Conservation (phyloP, 2,113 vertebrate genomes). For the Panthera leo region DNA sequence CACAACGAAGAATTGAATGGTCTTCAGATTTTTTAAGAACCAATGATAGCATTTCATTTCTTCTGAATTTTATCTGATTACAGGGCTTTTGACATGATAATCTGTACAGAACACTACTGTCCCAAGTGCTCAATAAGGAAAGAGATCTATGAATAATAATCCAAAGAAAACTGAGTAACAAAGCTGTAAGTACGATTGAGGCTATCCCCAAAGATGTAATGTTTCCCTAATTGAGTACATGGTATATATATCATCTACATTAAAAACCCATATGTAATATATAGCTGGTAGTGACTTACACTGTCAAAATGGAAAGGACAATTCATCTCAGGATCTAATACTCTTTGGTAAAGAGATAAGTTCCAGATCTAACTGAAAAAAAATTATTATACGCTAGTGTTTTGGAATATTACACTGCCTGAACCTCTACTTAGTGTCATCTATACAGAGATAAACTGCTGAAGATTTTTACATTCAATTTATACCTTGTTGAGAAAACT, state of each 20-base stretch:
- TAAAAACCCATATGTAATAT: background rate
- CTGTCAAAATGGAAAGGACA: background rate
- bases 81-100: background rate
- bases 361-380: background rate
- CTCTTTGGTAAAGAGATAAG: background rate
- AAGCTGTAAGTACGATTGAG: background rate
- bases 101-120: background rate
- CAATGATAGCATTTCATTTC: background rate
- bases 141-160: background rate
- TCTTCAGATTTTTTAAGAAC: background rate
- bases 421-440: background rate
- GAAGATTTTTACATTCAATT: background rate
- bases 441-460: background rate
- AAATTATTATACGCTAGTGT: background rate
- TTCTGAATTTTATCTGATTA: constrained; percentile 34
- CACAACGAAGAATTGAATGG: background rate
- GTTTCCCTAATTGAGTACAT: background rate
- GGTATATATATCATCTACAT: background rate
- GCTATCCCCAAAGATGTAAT: background rate
- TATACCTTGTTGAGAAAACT: constrained; percentile 99
- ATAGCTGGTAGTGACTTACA: background rate
- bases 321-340: background rate
- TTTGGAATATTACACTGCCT: background rate
- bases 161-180: background rate
- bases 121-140: background rate